Conservation (phyloP, 2,113 vertebrate species). For the Sialia sialis region DNA sequence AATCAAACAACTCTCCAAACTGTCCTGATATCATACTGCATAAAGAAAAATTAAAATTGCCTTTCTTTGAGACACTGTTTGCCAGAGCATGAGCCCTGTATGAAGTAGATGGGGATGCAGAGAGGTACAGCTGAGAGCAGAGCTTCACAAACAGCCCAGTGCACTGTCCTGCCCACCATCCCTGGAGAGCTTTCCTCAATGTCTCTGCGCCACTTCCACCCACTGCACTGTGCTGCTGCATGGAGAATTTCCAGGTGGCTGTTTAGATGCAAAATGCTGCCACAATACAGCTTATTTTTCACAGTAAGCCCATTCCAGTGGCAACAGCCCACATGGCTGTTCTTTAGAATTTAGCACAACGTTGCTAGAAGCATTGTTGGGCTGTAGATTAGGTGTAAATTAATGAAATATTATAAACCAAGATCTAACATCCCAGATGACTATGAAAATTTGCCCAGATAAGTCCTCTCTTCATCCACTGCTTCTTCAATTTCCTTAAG, state of each 20-base stretch:
- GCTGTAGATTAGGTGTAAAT: background rate
- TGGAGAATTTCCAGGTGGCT: slow-evolving; percentile 44
- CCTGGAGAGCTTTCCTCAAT: background rate
- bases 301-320: background rate
- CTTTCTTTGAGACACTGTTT: background rate
- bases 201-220: background rate
- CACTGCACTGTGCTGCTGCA: background rate
- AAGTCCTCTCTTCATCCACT: background rate
- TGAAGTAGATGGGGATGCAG: background rate
- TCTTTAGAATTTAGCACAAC: background rate
- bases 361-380: background rate
- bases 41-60: background rate
- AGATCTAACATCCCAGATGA: background rate
- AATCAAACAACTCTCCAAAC: background rate
- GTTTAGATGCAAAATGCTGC: background rate
- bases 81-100: background rate
- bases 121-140: background rate
- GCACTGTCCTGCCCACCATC: background rate
- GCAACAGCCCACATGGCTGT: background rate
- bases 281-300: background rate
- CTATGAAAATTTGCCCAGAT: background rate
- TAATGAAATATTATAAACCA: background rate
- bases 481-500: background rate
- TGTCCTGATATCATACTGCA: background rate
- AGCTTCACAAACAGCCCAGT: background rate